A percentile compares a stretch with the other conserved stretches of the same genome.
Evolutionary conservation across 2,888 invertebrate genomes (phyloP).

Genomic region (Ernsta delagoae): DNA sequence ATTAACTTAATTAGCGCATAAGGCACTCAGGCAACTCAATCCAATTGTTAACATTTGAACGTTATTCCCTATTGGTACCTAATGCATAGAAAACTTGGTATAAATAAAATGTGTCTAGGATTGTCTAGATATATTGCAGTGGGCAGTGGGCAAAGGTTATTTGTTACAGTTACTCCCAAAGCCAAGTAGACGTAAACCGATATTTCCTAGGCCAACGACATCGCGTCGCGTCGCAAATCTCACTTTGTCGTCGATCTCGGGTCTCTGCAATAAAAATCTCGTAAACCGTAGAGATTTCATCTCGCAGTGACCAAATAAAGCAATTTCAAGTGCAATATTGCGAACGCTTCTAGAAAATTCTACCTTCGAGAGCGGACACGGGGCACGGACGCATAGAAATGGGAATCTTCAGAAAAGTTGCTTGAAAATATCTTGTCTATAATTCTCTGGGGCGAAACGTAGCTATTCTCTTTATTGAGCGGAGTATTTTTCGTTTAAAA

Average conservation of each 20-base stretch:
- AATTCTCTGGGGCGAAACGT: not conserved
- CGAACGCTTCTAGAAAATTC: slow-evolving; percentile 31
- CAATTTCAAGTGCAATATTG: slow-evolving; percentile 41
- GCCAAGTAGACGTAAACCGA: not conserved
- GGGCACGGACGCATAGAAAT: slow-evolving; percentile 8
- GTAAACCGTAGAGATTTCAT: slow-evolving; percentile 40
- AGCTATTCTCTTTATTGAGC: not conserved
- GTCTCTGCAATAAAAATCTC: slow-evolving; percentile 40
- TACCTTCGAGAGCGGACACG: slow-evolving; percentile 2
- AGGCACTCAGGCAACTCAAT: not conserved
- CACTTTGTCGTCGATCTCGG: slow-evolving; percentile 28
- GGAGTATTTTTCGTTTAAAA: not conserved
- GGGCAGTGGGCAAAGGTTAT: not conserved
- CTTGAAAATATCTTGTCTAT: too few species aligned
- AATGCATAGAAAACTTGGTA: too few species aligned
- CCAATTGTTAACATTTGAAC: not conserved
- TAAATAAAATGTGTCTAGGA: too few species aligned
- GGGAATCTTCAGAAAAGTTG: slow-evolving; percentile 16
- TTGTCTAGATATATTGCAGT: too few species aligned
- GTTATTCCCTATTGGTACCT: not conserved
- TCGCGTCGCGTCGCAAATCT: slow-evolving; percentile 12
- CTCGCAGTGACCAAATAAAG: slow-evolving; percentile 41
- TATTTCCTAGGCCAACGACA: slow-evolving; percentile 1
- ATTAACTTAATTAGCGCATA: too few species aligned
- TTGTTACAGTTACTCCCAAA: slow-evolving; percentile 3